Conservation (phyloP, 35 echinoderm and acorn worm genomes). For the Acanthaster planci region DNA sequence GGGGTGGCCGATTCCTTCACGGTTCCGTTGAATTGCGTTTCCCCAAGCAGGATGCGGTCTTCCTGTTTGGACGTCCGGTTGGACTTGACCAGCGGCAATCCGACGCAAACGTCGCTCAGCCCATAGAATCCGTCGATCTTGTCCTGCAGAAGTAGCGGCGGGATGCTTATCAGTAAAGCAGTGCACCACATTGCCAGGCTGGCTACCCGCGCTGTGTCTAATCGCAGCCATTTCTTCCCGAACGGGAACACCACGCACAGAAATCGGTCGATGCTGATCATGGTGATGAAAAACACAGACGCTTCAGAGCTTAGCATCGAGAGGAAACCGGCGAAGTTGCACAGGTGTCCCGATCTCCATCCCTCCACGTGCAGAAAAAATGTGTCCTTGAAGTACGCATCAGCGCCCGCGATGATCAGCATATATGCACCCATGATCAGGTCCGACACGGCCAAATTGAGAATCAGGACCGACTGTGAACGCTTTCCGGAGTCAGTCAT, state of each 20-base stretch:
- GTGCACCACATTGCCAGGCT: constrained; percentile 33
- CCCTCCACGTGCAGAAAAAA: constrained; percentile 41
- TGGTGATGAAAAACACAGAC: constrained; percentile 60
- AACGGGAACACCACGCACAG: constrained; percentile 64
- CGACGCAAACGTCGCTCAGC: constrained; percentile 59
- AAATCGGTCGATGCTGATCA: constrained; percentile 68
- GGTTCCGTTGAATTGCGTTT: constrained; percentile 1
- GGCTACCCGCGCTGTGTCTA: constrained; percentile 29
- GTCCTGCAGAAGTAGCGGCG: constrained; percentile 34
- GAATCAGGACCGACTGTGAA: constrained; percentile 37
- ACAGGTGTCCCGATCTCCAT: constrained; percentile 49
- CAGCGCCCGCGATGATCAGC: constrained; percentile 49
- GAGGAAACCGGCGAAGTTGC: constrained; percentile 51
- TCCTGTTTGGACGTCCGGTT: not conserved
- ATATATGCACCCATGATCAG: constrained; percentile 76
- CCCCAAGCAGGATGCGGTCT: not conserved
- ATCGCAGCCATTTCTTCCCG: constrained; percentile 40
- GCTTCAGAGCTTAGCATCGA: constrained; percentile 46
- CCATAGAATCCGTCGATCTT: constrained; percentile 63
- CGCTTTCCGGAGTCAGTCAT: constrained; percentile 23
- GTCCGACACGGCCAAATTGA: constrained; percentile 60
- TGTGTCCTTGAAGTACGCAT: constrained; percentile 39
- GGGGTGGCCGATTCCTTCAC: not conserved
- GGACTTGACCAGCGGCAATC: constrained; percentile 43
- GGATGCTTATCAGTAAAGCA: constrained; percentile 24